phyloP scores from a whole-genome alignment of 1,140 invertebrate species.

The Cyrtorhinus lividipennis region DNA sequence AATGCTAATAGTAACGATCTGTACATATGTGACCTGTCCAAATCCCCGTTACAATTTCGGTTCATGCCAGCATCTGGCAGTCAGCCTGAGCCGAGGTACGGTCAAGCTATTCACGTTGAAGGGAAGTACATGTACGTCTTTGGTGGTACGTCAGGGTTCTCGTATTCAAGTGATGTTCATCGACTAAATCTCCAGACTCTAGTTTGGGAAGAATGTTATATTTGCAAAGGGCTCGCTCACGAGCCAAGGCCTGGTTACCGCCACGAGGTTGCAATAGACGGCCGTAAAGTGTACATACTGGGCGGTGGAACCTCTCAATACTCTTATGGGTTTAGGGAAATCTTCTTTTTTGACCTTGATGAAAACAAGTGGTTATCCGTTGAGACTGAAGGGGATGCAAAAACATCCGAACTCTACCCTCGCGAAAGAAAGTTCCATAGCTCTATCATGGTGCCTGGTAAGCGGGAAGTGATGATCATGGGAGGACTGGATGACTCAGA shows the following conservation, averaged over 20 bases:
- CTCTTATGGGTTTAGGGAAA: conserved; percentile 46
- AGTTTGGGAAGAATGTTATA: conserved; percentile 56
- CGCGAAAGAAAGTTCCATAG: conserved; percentile 61
- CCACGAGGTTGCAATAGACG: conserved; percentile 66
- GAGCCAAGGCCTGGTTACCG: conserved; percentile 52
- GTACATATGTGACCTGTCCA: conserved; percentile 48
- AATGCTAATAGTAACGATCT: conserved; percentile 59
- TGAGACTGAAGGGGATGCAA: conserved; percentile 41
- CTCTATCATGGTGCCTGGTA: conserved; percentile 47
- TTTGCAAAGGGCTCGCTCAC: conserved; percentile 41
- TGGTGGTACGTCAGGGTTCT: conserved; percentile 66
- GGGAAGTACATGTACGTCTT: conserved; percentile 57
- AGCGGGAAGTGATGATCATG: conserved; percentile 42
- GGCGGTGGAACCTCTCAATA: conserved; percentile 62
- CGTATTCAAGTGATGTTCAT: conserved; percentile 71
- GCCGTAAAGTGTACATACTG: conserved; percentile 55
- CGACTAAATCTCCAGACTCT: conserved; percentile 48
- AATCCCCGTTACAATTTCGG: conserved; percentile 30
- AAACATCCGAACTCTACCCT: conserved; percentile 31
- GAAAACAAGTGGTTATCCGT: conserved; percentile 47
- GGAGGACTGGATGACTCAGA: conserved; percentile 52
- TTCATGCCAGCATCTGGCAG: conserved; percentile 19
- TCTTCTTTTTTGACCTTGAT: conserved; percentile 62
- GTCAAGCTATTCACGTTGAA: conserved; percentile 56
- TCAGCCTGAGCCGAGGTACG: conserved; percentile 58